Evolutionary conservation across 2,113 vertebrate species (phyloP), one percentile per base, ranked within the genome.

Genomic region (Elgaria multicarinata): DNA sequence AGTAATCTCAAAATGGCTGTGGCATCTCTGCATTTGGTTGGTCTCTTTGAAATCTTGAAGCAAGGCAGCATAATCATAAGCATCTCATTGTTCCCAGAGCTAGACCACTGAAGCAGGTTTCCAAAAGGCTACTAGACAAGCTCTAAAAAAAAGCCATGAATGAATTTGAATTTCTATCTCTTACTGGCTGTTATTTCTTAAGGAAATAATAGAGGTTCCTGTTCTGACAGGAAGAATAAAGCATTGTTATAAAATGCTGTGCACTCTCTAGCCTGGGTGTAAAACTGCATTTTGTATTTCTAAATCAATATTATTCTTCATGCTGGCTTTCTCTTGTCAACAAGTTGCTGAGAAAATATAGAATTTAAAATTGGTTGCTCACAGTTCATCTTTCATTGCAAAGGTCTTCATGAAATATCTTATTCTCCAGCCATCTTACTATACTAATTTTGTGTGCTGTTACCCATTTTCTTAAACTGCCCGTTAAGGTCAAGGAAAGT

Each of bases 401-500:
- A 46, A 74, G 36, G 33, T 50, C 82, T 84, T 89, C 72, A 91
- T 14, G 33, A 36, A 83, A 39, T 72, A 24, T 9, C 4, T 82
- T 3, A 2, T 24, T 22, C 78, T 94, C 50, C 74, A 69, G 87
- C 1, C 0, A 26, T 33, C 18, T 28, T 94, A 39, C 3, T 75
- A 67, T 55, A 46, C 71, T 87, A 5, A 67, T 87, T 81, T 0
- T 93, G 72, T 90, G 66, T 2, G 75, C 83, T 89, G 67, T 2
- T 58, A 6, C 82, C 46, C 14, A 67, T 92, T 74, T 88, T 94
- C 72, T 62, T 83, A 87, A 79, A 83, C 91, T 80, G 18, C 2
- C 78, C n/a, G 90, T 16, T 75, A 79, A 90, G 79, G 42, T 88
- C 87, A 90, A 93, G 62, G 79, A 76, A 93, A 94, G 85, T 53